A percentile compares a stretch with the other conserved stretches of the same genome.
These are phyloP conservation scores for Bellardia pandia DNA, from an alignment of 2,888 invertebrate species.

Conservation along the genomic window DNA sequence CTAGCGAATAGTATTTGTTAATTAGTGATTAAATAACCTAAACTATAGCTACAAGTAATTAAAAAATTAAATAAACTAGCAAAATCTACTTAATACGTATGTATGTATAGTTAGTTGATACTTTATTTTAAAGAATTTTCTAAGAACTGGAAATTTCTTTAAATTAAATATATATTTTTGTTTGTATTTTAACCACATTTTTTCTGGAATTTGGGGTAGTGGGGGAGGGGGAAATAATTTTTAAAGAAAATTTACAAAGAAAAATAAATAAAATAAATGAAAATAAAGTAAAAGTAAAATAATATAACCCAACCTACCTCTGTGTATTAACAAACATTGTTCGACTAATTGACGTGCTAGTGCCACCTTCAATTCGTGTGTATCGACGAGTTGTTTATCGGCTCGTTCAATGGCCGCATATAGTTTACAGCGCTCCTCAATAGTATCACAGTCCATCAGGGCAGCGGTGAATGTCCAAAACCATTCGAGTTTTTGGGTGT, in stretches of 20 bases:
- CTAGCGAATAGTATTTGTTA: slow-evolving; percentile 64
- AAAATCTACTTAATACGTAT: slow-evolving; percentile 54
- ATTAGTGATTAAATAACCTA: slow-evolving; percentile 52
- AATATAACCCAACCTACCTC: slow-evolving; percentile 75
- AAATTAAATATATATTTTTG: slow-evolving; percentile 1
- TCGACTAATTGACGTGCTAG: slow-evolving; percentile 77
- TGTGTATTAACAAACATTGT: slow-evolving; percentile 77
- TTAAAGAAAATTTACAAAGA: background rate
- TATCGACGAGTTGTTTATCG: slow-evolving; percentile 76
- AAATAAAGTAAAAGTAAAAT: slow-evolving; percentile 1
- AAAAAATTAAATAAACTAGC: slow-evolving; percentile 59
- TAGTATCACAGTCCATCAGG: slow-evolving; percentile 76
- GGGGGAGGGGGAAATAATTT: background rate
- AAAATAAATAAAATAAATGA: slow-evolving; percentile 10
- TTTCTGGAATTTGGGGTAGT: background rate
- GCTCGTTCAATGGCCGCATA: slow-evolving; percentile 78
- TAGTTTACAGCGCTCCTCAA: slow-evolving; percentile 77
- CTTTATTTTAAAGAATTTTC: slow-evolving; percentile 37
- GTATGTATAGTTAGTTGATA: slow-evolving; percentile 8
- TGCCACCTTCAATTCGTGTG: slow-evolving; percentile 77
- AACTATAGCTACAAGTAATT: slow-evolving; percentile 62
- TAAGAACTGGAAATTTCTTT: slow-evolving; percentile 21
- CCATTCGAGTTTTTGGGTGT: slow-evolving; percentile 78
- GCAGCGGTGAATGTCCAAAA: slow-evolving; percentile 77
- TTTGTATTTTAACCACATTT: slow-evolving; percentile 15